Evolutionary conservation across 2,797 vertebrate genomes (phyloP).

Genomic region (Allobates femoralis): DNA sequence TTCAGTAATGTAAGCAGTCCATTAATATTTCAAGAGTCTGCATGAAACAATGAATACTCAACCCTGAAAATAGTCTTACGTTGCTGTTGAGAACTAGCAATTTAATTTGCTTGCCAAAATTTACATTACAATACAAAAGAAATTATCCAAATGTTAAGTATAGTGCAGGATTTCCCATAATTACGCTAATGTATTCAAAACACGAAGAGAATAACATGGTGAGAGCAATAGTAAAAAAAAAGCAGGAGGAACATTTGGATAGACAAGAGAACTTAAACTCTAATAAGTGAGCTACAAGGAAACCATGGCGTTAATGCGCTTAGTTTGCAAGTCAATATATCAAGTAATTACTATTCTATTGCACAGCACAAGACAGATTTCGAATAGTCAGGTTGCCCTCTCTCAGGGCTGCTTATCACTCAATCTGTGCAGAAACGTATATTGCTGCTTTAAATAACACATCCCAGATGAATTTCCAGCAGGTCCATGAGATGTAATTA

Average conservation of each 20-base stretch:
- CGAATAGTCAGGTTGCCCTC: constrained; percentile 51
- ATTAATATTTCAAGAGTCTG: constrained; percentile 35
- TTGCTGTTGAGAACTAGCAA: constrained; percentile 3
- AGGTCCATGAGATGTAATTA: constrained; percentile 61
- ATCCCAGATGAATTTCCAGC: constrained; percentile 58
- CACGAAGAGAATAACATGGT: constrained; percentile 7
- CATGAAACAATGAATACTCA: constrained; percentile 20
- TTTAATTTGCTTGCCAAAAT: constrained; percentile 21
- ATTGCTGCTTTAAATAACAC: constrained; percentile 61
- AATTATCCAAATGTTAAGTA: constrained; percentile 9
- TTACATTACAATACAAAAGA: constrained; percentile 6
- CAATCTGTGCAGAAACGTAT: constrained; percentile 54
- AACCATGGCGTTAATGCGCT: constrained; percentile 30
- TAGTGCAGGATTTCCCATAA: constrained; percentile 16
- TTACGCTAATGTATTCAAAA: constrained; percentile 27
- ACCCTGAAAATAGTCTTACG: constrained; percentile 15
- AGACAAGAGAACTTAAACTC: not conserved
- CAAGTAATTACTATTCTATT: constrained; percentile 45
- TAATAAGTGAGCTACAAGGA: constrained; percentile 4
- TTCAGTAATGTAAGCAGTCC: constrained; percentile 6
- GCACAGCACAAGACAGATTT: constrained; percentile 38
- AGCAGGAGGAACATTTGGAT: constrained; percentile 16
- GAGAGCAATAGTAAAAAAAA: constrained; percentile 6
- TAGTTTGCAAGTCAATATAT: constrained; percentile 42
- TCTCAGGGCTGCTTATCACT: constrained; percentile 58